A percentile compares a stretch with the other conserved stretches of the same genome.
Conservation (phyloP, 2,113 vertebrate genomes). For the Dissostichus mawsoni region DNA sequence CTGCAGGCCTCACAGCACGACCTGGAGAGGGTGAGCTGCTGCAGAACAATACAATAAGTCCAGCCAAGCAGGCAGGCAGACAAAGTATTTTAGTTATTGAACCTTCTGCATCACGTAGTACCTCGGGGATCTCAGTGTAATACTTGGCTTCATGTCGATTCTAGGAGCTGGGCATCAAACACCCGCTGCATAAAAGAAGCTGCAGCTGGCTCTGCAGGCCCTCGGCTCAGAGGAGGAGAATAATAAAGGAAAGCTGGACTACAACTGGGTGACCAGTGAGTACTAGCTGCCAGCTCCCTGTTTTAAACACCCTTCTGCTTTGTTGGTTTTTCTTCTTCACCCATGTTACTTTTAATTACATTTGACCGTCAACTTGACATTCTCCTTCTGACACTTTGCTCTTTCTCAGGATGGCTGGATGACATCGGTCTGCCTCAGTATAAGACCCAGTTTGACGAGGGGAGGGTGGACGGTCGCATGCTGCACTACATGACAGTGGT, state of each 20-base stretch:
- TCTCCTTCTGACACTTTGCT: neutral
- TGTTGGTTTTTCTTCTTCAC: neutral
- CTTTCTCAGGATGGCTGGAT: constrained; percentile 92
- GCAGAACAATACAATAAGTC: constrained; percentile 20
- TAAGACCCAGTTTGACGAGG: constrained; percentile 98
- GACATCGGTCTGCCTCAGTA: constrained; percentile 98
- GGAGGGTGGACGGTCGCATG: constrained; percentile 95
- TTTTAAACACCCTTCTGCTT: neutral
- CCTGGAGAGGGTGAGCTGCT: constrained; percentile 91
- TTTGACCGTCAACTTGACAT: neutral
- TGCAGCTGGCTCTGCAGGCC: constrained; percentile 95
- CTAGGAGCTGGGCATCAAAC: constrained; percentile 97
- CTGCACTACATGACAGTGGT: constrained; percentile 98
- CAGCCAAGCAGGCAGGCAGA: neutral
- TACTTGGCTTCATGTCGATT: constrained; percentile 10
- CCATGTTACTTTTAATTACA: neutral
- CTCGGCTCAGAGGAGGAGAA: constrained; percentile 97
- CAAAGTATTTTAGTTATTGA: neutral
- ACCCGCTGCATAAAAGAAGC: constrained; percentile 95
- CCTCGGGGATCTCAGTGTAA: constrained; percentile 1
- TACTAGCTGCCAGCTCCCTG: neutral
- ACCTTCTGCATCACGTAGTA: neutral
- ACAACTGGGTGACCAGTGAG: constrained; percentile 98
- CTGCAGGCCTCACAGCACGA: constrained; percentile 96
- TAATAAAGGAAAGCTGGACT: constrained; percentile 94